Conservation (phyloP, 2,888 invertebrate species). For the Rotaria socialis region DNA sequence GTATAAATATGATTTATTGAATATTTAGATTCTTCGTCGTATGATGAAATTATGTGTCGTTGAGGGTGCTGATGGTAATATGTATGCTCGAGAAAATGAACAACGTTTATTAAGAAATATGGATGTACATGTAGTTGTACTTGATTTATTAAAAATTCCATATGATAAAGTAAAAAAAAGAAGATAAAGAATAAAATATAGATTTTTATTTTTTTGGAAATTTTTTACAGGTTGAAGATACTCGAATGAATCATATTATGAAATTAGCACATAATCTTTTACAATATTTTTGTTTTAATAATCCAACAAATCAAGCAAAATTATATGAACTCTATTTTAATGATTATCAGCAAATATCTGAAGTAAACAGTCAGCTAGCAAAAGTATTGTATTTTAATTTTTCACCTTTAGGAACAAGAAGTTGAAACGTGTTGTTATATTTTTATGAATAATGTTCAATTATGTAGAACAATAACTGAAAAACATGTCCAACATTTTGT, state of each 20-base stretch:
- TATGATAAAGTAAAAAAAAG: slow-evolving; percentile 71
- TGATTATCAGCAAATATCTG: slow-evolving; percentile 29
- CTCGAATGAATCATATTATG: slow-evolving; percentile 89
- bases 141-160: slow-evolving; percentile 87
- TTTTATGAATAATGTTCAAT: slow-evolving; percentile 85
- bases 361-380: background rate
- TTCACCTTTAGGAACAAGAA: slow-evolving; percentile 72
- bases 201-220: too few relatives aligned
- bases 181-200: too few relatives aligned
- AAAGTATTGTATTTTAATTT: too few relatives aligned
- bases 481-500: slow-evolving; percentile 98
- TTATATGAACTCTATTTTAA: slow-evolving; percentile 62
- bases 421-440: slow-evolving; percentile 93
- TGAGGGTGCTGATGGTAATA: slow-evolving; percentile 51
- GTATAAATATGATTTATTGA: too few relatives aligned
- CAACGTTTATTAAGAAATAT: slow-evolving; percentile 89
- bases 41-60: slow-evolving; percentile 87
- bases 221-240: slow-evolving; percentile 63
- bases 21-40: slow-evolving; percentile 72
- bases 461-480: slow-evolving; percentile 90
- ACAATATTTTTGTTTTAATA: slow-evolving; percentile 91
- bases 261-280: slow-evolving; percentile 89
- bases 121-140: slow-evolving; percentile 88
- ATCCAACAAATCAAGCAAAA: slow-evolving; percentile 89
- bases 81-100: slow-evolving; percentile 80